Base-by-base conservation (phyloP, 2,113 vertebrate genomes). In the Misgurnus anguillicaudatus region DNA sequence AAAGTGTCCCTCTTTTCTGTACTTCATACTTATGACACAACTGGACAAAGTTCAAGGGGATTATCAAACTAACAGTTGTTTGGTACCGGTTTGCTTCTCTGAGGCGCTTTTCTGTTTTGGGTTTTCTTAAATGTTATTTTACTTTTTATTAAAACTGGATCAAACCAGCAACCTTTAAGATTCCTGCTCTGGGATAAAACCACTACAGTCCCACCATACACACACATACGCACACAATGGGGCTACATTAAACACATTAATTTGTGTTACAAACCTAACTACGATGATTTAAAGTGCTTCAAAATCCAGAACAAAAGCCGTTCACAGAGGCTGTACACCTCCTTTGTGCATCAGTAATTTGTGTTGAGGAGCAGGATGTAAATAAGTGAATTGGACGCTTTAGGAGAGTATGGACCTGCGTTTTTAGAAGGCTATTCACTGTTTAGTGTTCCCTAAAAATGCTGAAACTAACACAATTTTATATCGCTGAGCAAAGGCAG, bases 391-490 rank as follows among this genome's bases (percentile, higher is more conserved):
- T 75, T 75, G 74, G 76, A 58, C 78, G 86, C 87, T 80, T 89
- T 83, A 90, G 87, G 57, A 90, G 90, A 85, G 88, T 83, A 86
- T 82, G 85, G 70, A 87, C 86, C 83, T 72, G 87, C 71, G 58
- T 60, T 87, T 88, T 89, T 70, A 63, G 75, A 87, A 86, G 84
- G 85, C 86, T 86, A 87, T 85, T 89, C 86, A 73, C 61, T 78
- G 39, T 87, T 81, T 82, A 85, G 80, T 84, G 84, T 87, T 81
- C 89, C 81, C 83, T 82, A 86, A 80, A 79, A 90, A 88, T 79
- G 83, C 89, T 88, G 89, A 83, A 87, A 86, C 87, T 90, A 91
- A 92, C 88, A 91, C 91, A 87, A 90, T 92, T 92, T 91, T 75
- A 89, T 89, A 89, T 90, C 41, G 42, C 63, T 70, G 85, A 85